phyloP scores from a whole-genome alignment of 2,888 invertebrate species.

The Luffia ferchaultella region DNA sequence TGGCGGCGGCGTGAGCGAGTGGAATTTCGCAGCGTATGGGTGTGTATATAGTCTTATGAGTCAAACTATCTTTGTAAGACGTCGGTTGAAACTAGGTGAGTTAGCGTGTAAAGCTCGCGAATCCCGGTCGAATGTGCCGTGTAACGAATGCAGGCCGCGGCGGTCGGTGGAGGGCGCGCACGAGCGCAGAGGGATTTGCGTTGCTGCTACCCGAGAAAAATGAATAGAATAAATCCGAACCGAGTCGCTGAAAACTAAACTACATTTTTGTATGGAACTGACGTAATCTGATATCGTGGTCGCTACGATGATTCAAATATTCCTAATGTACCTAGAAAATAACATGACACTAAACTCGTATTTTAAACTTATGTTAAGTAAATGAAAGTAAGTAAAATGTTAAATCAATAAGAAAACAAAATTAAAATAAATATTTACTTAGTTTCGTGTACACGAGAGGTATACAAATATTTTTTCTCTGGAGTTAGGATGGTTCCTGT shows the following conservation, averaged over 20 bases:
- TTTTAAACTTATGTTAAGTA: no score
- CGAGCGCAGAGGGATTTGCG: constrained; percentile 31
- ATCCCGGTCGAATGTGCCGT: constrained; percentile 25
- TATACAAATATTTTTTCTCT: constrained; percentile 16
- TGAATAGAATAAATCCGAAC: constrained; percentile 28
- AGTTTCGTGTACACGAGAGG: background rate
- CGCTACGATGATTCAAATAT: no score
- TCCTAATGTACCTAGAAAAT: no score
- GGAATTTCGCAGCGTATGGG: no score
- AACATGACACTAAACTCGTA: no score
- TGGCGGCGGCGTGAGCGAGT: no score
- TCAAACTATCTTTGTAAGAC: no score
- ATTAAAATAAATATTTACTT: background rate
- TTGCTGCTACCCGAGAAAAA: constrained; percentile 27
- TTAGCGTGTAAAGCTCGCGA: background rate
- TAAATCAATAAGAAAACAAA: no score
- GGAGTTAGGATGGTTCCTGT: constrained; percentile 22
- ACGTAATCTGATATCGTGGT: background rate
- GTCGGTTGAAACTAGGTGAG: background rate
- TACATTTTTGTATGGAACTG: constrained; percentile 13
- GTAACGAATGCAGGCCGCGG: constrained; percentile 29
- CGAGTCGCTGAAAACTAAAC: constrained; percentile 21
- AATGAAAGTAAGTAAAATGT: no score
- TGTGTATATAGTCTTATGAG: no score
- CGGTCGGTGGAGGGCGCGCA: constrained; percentile 9